Conservation (phyloP, 1,140 invertebrate genomes). For the Polypedilum vanderplanki region DNA sequence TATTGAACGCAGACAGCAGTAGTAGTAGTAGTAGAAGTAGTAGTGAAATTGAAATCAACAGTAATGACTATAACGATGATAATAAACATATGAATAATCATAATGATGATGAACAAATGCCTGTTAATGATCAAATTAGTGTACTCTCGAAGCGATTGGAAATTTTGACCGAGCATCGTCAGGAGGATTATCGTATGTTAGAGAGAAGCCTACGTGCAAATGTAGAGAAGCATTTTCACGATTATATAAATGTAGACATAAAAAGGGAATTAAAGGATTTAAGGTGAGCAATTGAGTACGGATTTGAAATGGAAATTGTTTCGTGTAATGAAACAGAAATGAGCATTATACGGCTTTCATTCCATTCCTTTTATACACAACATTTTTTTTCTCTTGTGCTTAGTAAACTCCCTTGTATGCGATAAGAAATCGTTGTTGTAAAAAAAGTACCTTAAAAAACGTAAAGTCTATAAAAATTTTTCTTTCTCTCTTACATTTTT, state of each 20-base stretch:
- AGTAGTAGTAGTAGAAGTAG: not conserved
- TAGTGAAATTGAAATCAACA: not conserved
- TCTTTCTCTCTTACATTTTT: not conserved
- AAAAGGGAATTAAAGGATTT: constrained; percentile 28
- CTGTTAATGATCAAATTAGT: constrained; percentile 17
- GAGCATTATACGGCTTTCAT: constrained; percentile 2
- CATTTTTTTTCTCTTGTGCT: not conserved
- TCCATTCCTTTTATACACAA: not conserved
- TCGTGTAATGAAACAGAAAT: constrained; percentile 5
- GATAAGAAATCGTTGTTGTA: constrained; percentile 4
- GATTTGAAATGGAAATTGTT: constrained; percentile 23
- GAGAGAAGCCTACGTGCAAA: not conserved
- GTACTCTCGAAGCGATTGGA: not conserved
- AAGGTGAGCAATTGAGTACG: constrained; percentile 24
- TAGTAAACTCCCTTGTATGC: not conserved
- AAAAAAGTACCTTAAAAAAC: constrained; percentile 5
- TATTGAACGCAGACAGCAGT: not conserved
- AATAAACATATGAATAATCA: not conserved
- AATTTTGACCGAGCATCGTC: constrained; percentile 14
- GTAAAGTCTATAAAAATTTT: constrained; percentile 6
- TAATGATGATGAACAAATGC: constrained; percentile 22
- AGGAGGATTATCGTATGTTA: constrained; percentile 18
- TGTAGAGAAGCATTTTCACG: not conserved
- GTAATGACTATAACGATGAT: not conserved
- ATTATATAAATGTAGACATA: constrained; percentile 15